These are phyloP conservation scores for Orussus abietinus DNA, from an alignment of 1,140 invertebrate genomes.

Conservation along the genomic window DNA sequence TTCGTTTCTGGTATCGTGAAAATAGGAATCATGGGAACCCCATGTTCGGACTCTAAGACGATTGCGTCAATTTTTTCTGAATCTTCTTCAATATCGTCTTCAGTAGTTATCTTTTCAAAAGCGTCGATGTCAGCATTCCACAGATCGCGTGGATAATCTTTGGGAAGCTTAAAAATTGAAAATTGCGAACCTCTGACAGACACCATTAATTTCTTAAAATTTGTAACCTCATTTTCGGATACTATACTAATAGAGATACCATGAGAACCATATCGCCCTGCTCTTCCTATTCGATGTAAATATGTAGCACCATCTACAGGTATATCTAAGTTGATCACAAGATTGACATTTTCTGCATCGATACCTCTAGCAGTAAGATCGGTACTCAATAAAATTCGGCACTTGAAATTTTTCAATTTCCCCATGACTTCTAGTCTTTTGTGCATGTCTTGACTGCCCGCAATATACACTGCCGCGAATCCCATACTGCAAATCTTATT, in stretches of 20 bases:
- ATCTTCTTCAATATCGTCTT: background rate
- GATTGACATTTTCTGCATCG: constrained; percentile 87
- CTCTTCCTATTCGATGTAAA: constrained; percentile 92
- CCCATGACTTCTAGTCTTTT: constrained; percentile 71
- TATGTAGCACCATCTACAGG: constrained; percentile 83
- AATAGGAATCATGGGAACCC: constrained; percentile 1
- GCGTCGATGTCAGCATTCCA: constrained; percentile 35
- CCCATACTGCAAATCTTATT: constrained; percentile 66
- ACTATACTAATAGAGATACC: constrained; percentile 70
- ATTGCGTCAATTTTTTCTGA: constrained; percentile 7
- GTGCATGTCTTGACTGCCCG: constrained; percentile 73
- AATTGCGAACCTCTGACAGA: constrained; percentile 51
- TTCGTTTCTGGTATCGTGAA: background rate
- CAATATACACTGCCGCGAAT: constrained; percentile 70
- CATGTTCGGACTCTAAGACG: constrained; percentile 15
- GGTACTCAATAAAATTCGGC: constrained; percentile 85
- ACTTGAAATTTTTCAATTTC: constrained; percentile 73
- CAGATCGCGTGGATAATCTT: constrained; percentile 38
- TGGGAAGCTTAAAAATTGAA: constrained; percentile 51
- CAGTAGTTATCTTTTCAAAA: constrained; percentile 31
- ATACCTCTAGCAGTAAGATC: constrained; percentile 86
- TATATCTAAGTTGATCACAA: constrained; percentile 90
- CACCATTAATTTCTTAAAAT: constrained; percentile 58
- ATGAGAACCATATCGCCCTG: constrained; percentile 82
- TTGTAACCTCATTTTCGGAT: constrained; percentile 56